Base-by-base conservation (phyloP, 2,113 vertebrate species). In the Haplochromis vanheusdeni region DNA sequence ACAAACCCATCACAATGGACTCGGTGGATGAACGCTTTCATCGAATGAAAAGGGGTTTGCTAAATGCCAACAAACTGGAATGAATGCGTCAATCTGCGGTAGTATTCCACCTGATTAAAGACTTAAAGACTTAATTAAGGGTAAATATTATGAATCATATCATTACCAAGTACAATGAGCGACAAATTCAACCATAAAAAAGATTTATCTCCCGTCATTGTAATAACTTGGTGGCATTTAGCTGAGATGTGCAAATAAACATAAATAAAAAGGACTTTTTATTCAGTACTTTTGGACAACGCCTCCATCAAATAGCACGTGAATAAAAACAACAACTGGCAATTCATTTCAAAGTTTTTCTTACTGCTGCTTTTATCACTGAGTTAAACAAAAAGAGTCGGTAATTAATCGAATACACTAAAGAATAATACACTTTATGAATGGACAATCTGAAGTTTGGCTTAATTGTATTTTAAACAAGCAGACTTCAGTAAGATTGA, bases 21-120 rank as follows among this genome's bases (percentile, higher is more conserved):
- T 73, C 79, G 10, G 83, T 16, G 52, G 42, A 65, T 84, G 84
- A 91, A 51, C 87, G 80, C 84, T 75, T 91, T 91, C 87, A 89
- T 23, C 5, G 12, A 81, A 60, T 81, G 52, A 87, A 84, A 89
- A 81, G 28, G 45, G 75, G 77, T 85, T 33, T 58, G 81, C 19
- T 81, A 92, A 90, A 92, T 87, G 89, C 56, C 91, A 89, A 79
- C 79, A 87, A 88, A 84, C 80, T 28, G 68, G 80, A 85, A 85
- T 83, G 84, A 89, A 90, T 70, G 83, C 47, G 31, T 79, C 70
- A 87, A 68, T 89, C 62, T 83, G 81, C 80, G 49, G 81, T 47
- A 86, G 93, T 49, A 86, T 89, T 90, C 83, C 68, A 83, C 70
- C 60, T 62, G 58, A 88, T 87, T 90, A 79, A 56, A 81, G 28